phyloP scores from a whole-genome alignment of 2,797 vertebrate genomes.

The Muraenolepis orangiensis region DNA sequence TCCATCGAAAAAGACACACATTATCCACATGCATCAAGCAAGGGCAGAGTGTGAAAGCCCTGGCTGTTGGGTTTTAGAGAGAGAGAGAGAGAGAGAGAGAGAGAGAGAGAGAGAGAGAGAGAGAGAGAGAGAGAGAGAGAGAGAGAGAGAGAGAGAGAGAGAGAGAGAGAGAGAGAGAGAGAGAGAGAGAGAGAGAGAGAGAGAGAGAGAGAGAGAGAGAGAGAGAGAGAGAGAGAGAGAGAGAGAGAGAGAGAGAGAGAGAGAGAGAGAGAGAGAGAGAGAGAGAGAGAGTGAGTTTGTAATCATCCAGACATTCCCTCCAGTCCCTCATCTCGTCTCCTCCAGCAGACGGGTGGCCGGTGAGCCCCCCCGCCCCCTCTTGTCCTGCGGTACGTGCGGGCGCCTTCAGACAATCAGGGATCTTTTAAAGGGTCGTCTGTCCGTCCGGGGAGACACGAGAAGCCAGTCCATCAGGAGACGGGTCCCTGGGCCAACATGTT shows the following conservation, averaged over 20 bases:
- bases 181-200: background rate
- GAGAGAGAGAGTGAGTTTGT: background rate
- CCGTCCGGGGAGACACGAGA: background rate
- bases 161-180: no score
- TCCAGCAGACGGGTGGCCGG: background rate
- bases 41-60: slow-evolving; percentile 21
- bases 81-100: background rate
- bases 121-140: no score
- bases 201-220: no score
- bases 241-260: no score
- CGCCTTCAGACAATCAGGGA: slow-evolving; percentile 26
- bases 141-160: background rate
- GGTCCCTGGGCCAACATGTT: background rate
- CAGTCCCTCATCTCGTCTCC: background rate
- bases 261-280: background rate
- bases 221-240: background rate
- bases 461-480: background rate
- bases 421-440: background rate
- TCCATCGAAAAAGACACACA: background rate
- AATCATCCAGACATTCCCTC: background rate
- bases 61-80: background rate
- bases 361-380: background rate
- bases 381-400: background rate
- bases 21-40: slow-evolving; percentile 35
- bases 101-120: background rate